A percentile compares a stretch with the other conserved stretches of the same genome.
Evolutionary conservation across 2,888 invertebrate genomes (phyloP).

Genomic region (Eristalis tenax): DNA sequence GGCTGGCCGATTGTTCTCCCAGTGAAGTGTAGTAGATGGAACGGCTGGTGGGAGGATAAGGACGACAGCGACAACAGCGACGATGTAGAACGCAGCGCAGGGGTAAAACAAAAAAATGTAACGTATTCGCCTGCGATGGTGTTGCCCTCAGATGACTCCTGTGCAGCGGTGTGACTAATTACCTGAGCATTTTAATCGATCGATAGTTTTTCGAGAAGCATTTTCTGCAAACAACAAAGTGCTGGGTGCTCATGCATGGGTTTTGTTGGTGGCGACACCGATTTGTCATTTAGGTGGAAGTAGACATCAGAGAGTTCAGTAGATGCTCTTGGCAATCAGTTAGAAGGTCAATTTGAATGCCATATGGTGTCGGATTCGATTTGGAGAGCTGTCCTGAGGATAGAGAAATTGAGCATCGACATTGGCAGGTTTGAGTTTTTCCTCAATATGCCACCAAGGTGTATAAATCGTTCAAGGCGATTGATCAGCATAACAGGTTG

Average conservation of each 20-base stretch:
- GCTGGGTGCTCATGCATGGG: not conserved
- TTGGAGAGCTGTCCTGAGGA: too few species aligned
- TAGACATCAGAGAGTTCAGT: not conserved
- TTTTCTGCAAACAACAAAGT: not conserved
- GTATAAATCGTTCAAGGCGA: too few species aligned
- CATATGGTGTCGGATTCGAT: too few species aligned
- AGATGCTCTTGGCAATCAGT: too few species aligned
- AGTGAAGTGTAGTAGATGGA: not conserved
- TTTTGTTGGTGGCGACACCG: too few species aligned
- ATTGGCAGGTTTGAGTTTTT: too few species aligned
- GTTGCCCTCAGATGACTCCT: slow-evolving; percentile 3
- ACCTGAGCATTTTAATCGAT: slow-evolving; percentile 33
- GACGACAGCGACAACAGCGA: slow-evolving; percentile 1
- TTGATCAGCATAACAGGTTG: too few species aligned
- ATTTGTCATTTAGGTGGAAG: not conserved
- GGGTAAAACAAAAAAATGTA: not conserved
- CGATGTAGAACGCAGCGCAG: not conserved
- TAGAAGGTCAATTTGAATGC: too few species aligned
- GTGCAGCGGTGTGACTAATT: slow-evolving; percentile 41
- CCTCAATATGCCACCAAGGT: too few species aligned
- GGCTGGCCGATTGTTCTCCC: slow-evolving; percentile 50
- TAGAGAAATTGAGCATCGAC: too few species aligned
- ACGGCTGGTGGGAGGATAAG: slow-evolving; percentile 29
- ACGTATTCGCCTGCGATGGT: slow-evolving; percentile 28
- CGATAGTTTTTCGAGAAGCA: not conserved